phyloP scores from a whole-genome alignment of 2,113 vertebrate genomes.

The Chrysemys picta region DNA sequence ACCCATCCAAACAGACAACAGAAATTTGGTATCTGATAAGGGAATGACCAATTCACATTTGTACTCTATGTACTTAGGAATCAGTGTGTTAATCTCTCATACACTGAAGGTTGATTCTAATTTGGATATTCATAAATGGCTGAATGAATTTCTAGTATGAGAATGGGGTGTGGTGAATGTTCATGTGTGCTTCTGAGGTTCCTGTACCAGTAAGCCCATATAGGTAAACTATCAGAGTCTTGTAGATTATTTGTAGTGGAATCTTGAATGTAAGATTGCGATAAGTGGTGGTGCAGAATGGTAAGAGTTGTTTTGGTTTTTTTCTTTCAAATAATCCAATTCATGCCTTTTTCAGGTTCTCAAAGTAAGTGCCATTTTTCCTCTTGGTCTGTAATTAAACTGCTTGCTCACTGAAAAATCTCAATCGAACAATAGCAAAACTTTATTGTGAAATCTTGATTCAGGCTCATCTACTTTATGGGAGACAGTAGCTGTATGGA shows the following conservation, averaged over 20 bases:
- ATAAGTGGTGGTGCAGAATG: neutral
- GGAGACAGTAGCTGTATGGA: neutral
- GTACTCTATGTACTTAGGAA: neutral
- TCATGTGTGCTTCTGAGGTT: accelerated
- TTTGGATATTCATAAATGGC: neutral
- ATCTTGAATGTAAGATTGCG: neutral
- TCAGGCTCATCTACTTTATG: neutral
- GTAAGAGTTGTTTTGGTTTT: neutral
- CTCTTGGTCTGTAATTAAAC: neutral
- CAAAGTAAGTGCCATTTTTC: neutral
- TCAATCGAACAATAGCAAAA: neutral
- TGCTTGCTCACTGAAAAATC: neutral
- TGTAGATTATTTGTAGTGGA: neutral
- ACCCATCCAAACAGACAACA: neutral
- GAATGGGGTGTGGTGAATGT: neutral
- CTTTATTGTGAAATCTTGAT: neutral
- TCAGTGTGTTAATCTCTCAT: neutral
- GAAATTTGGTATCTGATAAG: neutral
- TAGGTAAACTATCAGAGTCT: neutral
- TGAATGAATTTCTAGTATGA: neutral
- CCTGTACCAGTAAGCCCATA: neutral
- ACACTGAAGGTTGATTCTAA: neutral
- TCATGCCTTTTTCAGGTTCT: neutral
- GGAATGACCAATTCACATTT: too few species aligned
- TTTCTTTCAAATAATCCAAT: neutral